Evolutionary conservation across 2,888 invertebrate genomes (phyloP).

Genomic region (Lasius fuliginosus): DNA sequence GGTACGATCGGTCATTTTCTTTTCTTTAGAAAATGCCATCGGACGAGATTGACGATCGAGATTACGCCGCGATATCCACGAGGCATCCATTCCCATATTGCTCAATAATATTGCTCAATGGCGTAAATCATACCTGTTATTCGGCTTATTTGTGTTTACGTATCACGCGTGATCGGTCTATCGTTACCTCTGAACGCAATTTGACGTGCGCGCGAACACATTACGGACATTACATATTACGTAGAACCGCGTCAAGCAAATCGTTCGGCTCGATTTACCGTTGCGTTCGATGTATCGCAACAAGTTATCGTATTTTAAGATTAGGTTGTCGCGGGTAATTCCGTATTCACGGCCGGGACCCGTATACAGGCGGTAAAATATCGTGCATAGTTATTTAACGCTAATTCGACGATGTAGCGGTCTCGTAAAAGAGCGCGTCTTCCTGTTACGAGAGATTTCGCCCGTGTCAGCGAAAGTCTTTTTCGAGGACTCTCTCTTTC

Average conservation of each 20-base stretch:
- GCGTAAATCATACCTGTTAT: slow-evolving; percentile 38
- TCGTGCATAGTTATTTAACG: slow-evolving; percentile 53
- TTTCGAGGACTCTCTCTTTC: slow-evolving; percentile 53
- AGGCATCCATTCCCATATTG: not conserved
- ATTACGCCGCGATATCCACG: slow-evolving; percentile 28
- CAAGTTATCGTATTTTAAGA: slow-evolving; percentile 69
- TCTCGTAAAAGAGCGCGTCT: slow-evolving; percentile 21
- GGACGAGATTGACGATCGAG: slow-evolving; percentile 26
- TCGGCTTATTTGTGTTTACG: slow-evolving; percentile 37
- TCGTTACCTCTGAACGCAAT: slow-evolving; percentile 11
- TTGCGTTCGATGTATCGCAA: slow-evolving; percentile 53
- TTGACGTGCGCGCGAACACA: slow-evolving; percentile 18
- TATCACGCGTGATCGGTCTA: slow-evolving; percentile 17
- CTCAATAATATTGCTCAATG: slow-evolving; percentile 26
- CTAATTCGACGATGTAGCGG: slow-evolving; percentile 43
- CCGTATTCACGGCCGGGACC: slow-evolving; percentile 48
- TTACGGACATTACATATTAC: not conserved
- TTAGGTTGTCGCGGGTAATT: slow-evolving; percentile 71
- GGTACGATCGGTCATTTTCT: slow-evolving; percentile 31
- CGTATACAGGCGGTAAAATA: slow-evolving; percentile 42
- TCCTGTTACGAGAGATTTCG: slow-evolving; percentile 51
- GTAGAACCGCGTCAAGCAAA: slow-evolving; percentile 49
- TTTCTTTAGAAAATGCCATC: slow-evolving; percentile 32
- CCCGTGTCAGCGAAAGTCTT: slow-evolving; percentile 67
- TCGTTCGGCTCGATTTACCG: slow-evolving; percentile 63